Evolutionary conservation across 2,113 vertebrate species (phyloP).

Genomic region (Tetrao urogallus): DNA sequence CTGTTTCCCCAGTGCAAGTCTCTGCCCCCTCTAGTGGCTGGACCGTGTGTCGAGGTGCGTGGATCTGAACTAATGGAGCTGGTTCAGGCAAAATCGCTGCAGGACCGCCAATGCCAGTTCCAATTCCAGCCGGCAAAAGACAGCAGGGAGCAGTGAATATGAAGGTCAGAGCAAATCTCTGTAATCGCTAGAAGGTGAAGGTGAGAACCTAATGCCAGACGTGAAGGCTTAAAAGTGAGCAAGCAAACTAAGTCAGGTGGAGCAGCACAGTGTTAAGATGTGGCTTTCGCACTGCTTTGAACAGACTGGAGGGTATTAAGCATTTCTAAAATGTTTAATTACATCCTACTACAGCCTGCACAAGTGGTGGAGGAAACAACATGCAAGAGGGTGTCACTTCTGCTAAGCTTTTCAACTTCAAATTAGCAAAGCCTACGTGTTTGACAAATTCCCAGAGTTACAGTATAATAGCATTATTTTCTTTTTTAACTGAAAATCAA

Average conservation of each 20-base stretch:
- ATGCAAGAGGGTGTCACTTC: neutral
- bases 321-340: neutral
- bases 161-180: neutral
- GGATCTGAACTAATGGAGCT: neutral
- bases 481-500: neutral
- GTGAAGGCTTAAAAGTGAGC: neutral
- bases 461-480: neutral
- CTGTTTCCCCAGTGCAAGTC: neutral
- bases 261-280: neutral
- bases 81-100: neutral
- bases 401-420: neutral
- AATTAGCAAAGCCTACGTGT: neutral
- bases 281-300: neutral
- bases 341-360: neutral
- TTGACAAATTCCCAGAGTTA: neutral
- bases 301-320: neutral
- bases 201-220: neutral
- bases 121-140: neutral
- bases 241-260: neutral
- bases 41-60: neutral
- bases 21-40: neutral
- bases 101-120: neutral
- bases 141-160: rapidly evolving
- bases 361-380: neutral
- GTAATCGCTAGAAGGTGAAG: neutral